Base-by-base conservation (phyloP, 2,113 vertebrate genomes). In the Microcebus ravelobensis region DNA sequence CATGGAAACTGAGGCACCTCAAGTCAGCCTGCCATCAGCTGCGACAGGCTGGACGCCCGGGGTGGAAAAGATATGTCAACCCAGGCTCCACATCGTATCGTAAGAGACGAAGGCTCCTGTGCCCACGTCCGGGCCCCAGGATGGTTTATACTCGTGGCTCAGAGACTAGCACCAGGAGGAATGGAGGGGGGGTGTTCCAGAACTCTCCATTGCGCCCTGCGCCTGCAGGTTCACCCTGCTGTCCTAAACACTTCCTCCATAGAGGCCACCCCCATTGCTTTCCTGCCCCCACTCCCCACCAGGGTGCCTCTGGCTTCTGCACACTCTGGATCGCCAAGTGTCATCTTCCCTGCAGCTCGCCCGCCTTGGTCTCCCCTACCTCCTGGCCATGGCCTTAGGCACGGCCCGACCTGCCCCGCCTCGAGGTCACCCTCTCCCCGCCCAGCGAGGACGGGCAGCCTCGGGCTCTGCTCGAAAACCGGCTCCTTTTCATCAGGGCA, bases 151-250 rank as follows among this genome's bases (percentile, higher is more conserved):
- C 1, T 17, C 5, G 45, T 36, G 36, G 52, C 73, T 88, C 25
- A 5, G 25, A 39, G 6, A 55, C 31, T 15, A 36, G 65, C 2
- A 52, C 50, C 39, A 48, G 76, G 27, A 73, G 83, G 68, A 8
- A 57, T 8, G 2, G 34, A 6, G 27, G 1, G 5, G 14, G 2
- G 34, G 8, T 18, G 1, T 5, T 14, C 29, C 2, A 29, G 55
- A 83, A 68, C 18, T 3, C 2, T 2, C 36, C 23, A 27, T 9
- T 5, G 10, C 6, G 17, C 39, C 52, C 82, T 57, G 10, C 27
- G n/a, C 20, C 27, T 52, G 1, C 12, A 34, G 87, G 42, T 39
- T 85, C 57, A n/a, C 10, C 11, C 50, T 21, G 31, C 45, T 45
- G 7, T 45, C 45, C 45, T 45, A 6, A 50, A 65, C 10, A 3